Evolutionary conservation across 2,888 invertebrate genomes (phyloP), one percentile per base, ranked within the genome.

Genomic region (Sarcophaga subvicina): DNA sequence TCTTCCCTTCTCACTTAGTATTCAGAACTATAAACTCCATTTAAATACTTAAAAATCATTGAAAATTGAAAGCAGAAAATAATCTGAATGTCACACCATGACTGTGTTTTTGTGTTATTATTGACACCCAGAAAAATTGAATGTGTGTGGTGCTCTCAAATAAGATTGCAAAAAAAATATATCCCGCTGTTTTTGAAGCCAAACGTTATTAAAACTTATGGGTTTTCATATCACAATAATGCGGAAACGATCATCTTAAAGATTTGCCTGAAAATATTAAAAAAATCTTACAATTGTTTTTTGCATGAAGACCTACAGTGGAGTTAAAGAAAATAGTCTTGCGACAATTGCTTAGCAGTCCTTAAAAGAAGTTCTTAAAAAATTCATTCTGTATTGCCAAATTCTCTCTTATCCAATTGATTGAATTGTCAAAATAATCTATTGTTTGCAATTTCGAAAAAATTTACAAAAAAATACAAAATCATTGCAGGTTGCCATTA

Each of bases 161-260:
- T 20, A 25, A 10, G 20, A 14, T 62, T 69, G 60, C n/a, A 54
- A 14, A 54, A 54, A 54, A 54, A 17, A 54, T 54, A 14, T 69
- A n/a, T 70, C 85, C 79, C n/a, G 85, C 85, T 73, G 85, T 22
- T 81, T 80, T 59, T 72, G 25, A 83, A 85, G 70, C 85, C 84
- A 89, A 85, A 79, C 88, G 73, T 88, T 89, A 78, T 88, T 84
- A 70, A 84, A 89, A 89, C 88, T 87, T 83, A 72, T 70, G 87
- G 86, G 87, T 89, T 85, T 72, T 62, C 66, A 70, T 70, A 62
- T 70, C 63, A 72, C 12, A 80, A 80, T 66, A 73, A 17, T 62
- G 64, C 27, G 22, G 59, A 49, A 77, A 69, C 37, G 37, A 37
- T 37, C 20, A 12, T 70, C 63, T 64, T 79, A 79, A 79, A 63